These are phyloP conservation scores for Protaetia brevitarsis DNA, from an alignment of 1,140 invertebrate species.

Conservation along the genomic window DNA sequence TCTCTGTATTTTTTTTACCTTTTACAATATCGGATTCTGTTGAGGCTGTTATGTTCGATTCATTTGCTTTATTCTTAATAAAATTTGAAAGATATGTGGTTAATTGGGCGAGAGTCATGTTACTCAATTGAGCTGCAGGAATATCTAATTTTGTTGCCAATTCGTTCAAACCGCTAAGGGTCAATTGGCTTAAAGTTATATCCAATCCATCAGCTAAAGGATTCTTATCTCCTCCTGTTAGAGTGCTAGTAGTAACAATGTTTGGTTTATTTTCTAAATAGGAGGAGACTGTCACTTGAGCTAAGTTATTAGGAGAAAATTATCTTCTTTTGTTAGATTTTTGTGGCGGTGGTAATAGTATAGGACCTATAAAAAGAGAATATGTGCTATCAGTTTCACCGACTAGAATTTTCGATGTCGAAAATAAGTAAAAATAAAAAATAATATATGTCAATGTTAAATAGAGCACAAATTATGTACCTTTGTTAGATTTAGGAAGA, in stretches of 20 bases:
- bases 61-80: slow-evolving; percentile 50
- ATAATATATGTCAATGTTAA: too few species aligned
- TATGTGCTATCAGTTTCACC: too few species aligned
- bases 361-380: slow-evolving; percentile 18
- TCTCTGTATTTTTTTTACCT: background rate
- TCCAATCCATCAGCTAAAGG: slow-evolving; percentile 54
- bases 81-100: slow-evolving; percentile 72
- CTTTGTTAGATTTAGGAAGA: slow-evolving; percentile 39
- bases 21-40: background rate
- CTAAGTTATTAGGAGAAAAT: slow-evolving; percentile 27
- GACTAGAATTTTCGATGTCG: too few species aligned
- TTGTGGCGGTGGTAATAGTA: slow-evolving; percentile 48
- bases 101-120: slow-evolving; percentile 79
- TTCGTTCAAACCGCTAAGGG: slow-evolving; percentile 75
- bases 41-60: background rate
- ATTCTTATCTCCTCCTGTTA: slow-evolving; percentile 41
- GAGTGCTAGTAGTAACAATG: slow-evolving; percentile 28
- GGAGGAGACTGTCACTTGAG: slow-evolving; percentile 41
- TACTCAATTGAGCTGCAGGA: slow-evolving; percentile 71
- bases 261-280: slow-evolving; percentile 35
- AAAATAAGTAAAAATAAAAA: too few species aligned
- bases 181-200: slow-evolving; percentile 77
- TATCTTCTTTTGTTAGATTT: slow-evolving; percentile 35
- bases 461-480: too few species aligned
- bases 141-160: slow-evolving; percentile 72